Percentiles rank a stretch among this genome's conserved stretches.
phyloP scores from a whole-genome alignment of 2,797 vertebrate genomes.

The Micrastur ruficollis region DNA sequence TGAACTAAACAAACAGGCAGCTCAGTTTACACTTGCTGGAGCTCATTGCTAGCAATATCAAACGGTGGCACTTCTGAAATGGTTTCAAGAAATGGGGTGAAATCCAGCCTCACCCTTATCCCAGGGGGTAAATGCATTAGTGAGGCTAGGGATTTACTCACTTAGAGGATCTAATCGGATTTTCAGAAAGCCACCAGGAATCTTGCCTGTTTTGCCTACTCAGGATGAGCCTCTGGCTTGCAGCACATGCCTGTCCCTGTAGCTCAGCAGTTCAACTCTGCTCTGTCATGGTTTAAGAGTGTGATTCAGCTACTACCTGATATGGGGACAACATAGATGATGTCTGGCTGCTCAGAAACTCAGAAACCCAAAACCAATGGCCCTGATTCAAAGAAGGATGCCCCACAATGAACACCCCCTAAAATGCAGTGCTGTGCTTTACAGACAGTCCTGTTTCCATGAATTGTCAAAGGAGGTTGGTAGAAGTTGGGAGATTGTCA shows the following conservation, averaged over 20 bases:
- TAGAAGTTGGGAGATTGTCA: background rate
- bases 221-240: background rate
- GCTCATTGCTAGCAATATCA: background rate
- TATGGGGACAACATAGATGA: rapidly evolving
- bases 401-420: background rate
- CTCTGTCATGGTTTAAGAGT: rapidly evolving
- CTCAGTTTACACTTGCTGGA: background rate
- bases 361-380: background rate
- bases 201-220: background rate
- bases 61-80: background rate
- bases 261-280: background rate
- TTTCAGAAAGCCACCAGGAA: background rate
- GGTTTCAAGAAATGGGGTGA: background rate
- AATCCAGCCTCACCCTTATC: background rate
- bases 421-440: rapidly evolving
- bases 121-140: background rate
- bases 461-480: background rate
- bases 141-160: background rate
- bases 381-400: background rate
- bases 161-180: background rate
- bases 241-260: background rate
- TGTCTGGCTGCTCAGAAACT: background rate
- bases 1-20: background rate
- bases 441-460: rapidly evolving
- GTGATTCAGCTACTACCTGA: background rate